phyloP scores from a whole-genome alignment of 2,888 invertebrate genomes.

The Colostygia pectinataria region DNA sequence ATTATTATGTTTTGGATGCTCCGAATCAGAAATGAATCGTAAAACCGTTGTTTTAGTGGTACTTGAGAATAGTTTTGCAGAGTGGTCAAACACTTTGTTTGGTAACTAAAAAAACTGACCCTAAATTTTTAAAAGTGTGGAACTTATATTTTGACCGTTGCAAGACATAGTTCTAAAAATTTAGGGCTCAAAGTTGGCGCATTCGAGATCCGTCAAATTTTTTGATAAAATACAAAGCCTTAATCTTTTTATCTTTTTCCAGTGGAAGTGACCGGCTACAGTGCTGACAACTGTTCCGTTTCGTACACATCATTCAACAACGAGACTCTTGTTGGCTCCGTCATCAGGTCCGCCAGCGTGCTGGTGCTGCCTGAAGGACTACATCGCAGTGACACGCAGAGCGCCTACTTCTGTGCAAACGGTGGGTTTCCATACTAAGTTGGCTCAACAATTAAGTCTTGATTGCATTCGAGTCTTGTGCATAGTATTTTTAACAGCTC shows the following conservation, averaged over 20 bases:
- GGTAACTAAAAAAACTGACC: no score
- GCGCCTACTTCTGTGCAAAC: conserved; percentile 87
- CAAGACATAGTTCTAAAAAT: no score
- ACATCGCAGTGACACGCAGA: conserved; percentile 85
- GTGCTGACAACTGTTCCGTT: conserved; percentile 84
- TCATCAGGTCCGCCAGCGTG: conserved; percentile 84
- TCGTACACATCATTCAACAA: conserved; percentile 82
- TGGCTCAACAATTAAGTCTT: no score
- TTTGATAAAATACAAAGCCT: no score
- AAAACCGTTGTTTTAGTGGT: background rate
- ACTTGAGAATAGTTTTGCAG: background rate
- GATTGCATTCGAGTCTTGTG: no score
- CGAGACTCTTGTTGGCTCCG: conserved; percentile 84
- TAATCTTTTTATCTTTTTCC: conserved; percentile 42
- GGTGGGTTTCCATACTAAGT: conserved; percentile 72
- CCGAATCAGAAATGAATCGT: background rate
- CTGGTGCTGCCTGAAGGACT: conserved; percentile 85
- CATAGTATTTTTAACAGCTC: no score
- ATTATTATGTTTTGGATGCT: conserved; percentile 8
- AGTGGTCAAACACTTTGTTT: no score
- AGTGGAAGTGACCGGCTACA: conserved; percentile 87
- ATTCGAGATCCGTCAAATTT: no score
- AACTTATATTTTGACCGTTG: no score
- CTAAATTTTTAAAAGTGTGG: no score
- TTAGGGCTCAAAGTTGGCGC: no score